Conservation (phyloP, 1,140 invertebrate genomes). For the Drosophila seguyi region DNA sequence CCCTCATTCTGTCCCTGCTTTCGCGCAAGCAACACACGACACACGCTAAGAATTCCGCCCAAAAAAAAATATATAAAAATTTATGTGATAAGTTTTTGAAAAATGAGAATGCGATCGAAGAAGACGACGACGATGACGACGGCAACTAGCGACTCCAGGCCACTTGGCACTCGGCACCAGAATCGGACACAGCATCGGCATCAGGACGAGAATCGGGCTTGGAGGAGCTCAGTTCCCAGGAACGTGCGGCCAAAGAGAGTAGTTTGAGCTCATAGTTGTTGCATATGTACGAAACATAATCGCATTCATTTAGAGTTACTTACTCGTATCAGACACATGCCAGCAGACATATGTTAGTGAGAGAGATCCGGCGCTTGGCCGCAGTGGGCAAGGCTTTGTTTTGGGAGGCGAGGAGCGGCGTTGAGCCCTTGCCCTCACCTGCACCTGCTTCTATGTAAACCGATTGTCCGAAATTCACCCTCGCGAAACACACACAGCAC, state of each 20-base stretch:
- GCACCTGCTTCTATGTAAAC: slow-evolving; percentile 48
- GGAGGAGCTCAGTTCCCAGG: slow-evolving; percentile 14
- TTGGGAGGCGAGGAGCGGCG: slow-evolving; percentile 18
- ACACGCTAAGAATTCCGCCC: slow-evolving; percentile 84
- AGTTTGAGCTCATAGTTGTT: slow-evolving; percentile 35
- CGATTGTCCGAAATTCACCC: slow-evolving; percentile 22
- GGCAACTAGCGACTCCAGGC: slow-evolving; percentile 20
- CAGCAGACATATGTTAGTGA: slow-evolving; percentile 38
- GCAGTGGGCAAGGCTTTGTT: slow-evolving; percentile 44
- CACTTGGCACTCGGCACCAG: not conserved
- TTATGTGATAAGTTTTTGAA: slow-evolving; percentile 84
- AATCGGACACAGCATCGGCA: not conserved
- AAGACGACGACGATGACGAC: slow-evolving; percentile 12
- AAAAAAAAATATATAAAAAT: slow-evolving; percentile 75
- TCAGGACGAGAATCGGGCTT: not conserved
- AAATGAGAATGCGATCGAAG: slow-evolving; percentile 24
- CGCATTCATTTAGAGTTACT: slow-evolving; percentile 55
- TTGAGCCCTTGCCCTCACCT: slow-evolving; percentile 17
- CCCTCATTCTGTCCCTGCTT: slow-evolving; percentile 40
- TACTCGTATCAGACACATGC: slow-evolving; percentile 16
- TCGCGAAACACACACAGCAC: slow-evolving; percentile 25
- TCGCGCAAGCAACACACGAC: slow-evolving; percentile 56
- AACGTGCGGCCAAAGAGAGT: slow-evolving; percentile 43
- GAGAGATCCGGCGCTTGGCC: slow-evolving; percentile 31
- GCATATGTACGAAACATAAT: slow-evolving; percentile 44